Evolutionary conservation across 1,140 invertebrate genomes (phyloP).

Genomic region (Drosophila subobscura): DNA sequence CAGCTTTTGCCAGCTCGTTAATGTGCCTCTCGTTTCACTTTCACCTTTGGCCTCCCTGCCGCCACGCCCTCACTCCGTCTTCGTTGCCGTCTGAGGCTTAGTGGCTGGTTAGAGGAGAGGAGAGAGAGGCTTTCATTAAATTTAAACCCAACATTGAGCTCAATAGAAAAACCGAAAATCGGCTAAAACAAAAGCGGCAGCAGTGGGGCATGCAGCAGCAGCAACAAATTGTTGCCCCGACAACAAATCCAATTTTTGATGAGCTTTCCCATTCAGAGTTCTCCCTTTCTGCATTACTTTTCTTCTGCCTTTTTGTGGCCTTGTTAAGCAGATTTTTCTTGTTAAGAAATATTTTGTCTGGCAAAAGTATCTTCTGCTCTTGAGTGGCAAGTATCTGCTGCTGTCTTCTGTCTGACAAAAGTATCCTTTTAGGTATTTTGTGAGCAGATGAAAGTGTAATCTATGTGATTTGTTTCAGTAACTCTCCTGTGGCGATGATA

Average conservation of each 20-base stretch:
- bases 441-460: too few relatives aligned
- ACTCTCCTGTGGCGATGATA: too few relatives aligned
- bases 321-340: constrained; percentile 26
- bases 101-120: constrained; percentile 25
- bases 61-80: neutral
- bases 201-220: constrained; percentile 24
- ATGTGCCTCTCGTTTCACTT: constrained; percentile 29
- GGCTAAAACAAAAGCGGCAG: constrained; percentile 17
- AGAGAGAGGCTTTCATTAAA: constrained; percentile 64
- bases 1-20: constrained; percentile 46
- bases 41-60: neutral
- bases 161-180: constrained; percentile 36
- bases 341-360: constrained; percentile 14
- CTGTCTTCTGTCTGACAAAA: too few relatives aligned
- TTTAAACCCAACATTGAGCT: constrained; percentile 60
- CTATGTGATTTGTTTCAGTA: too few relatives aligned
- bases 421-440: too few relatives aligned
- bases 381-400: too few relatives aligned
- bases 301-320: constrained; percentile 28
- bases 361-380: too few relatives aligned
- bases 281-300: neutral
- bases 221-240: constrained; percentile 47
- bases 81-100: constrained; percentile 17
- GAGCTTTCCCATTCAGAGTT: constrained; percentile 32
- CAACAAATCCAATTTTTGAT: constrained; percentile 76